Evolutionary conservation across 2,797 vertebrate species (phyloP).

Genomic region (Megalops cyprinoides): DNA sequence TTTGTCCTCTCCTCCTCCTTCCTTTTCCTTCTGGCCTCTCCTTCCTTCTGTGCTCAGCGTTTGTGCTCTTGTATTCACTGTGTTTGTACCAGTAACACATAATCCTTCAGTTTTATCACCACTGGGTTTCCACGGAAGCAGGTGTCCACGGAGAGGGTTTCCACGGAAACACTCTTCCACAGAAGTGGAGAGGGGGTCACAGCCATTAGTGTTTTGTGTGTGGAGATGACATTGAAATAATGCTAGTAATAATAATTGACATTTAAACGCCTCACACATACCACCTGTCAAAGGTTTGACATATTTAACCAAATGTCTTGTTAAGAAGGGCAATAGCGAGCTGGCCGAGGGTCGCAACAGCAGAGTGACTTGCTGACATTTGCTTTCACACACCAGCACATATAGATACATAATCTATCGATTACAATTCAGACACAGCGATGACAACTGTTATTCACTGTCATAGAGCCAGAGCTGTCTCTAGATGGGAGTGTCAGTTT

Average conservation of each 20-base stretch:
- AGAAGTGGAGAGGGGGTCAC: background rate
- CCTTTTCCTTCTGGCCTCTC: background rate
- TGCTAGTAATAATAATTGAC: background rate
- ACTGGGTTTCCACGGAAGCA: background rate
- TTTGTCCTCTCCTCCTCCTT: background rate
- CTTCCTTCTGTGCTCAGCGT: background rate
- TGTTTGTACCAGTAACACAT: slow-evolving; percentile 1
- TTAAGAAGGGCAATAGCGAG: slow-evolving; percentile 54
- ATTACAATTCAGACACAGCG: background rate
- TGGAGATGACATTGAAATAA: too few species aligned
- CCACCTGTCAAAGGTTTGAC: background rate
- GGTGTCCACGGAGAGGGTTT: background rate
- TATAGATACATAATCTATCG: background rate
- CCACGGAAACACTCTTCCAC: background rate
- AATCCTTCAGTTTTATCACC: slow-evolving; percentile 1
- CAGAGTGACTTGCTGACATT: slow-evolving; percentile 49
- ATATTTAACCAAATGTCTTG: slow-evolving; percentile 55
- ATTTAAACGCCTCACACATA: background rate
- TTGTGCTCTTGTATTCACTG: background rate
- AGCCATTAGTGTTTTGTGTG: background rate
- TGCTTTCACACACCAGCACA: slow-evolving; percentile 38
- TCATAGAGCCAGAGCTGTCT: background rate
- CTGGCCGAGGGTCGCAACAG: slow-evolving; percentile 38
- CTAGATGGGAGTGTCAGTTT: background rate
- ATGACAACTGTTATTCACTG: background rate